These are phyloP conservation scores for Pectinophora gossypiella DNA, from an alignment of 1,140 invertebrate species.

Conservation along the genomic window DNA sequence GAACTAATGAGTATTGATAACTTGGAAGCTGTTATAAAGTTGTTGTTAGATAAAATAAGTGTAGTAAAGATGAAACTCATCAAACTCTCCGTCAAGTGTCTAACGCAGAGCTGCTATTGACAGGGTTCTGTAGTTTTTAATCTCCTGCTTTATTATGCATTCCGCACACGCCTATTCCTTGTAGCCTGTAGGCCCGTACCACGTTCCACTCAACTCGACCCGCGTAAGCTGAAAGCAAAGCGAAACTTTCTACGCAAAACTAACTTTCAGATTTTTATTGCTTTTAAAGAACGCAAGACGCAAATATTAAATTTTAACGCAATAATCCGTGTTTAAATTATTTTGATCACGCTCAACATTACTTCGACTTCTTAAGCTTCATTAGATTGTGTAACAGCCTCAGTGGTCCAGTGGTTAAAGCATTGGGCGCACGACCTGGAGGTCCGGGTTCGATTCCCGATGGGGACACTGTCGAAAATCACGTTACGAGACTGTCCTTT, in stretches of 20 bases:
- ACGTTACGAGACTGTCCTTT: no score
- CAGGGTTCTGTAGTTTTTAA: conserved; percentile 71
- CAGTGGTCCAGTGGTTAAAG: no score
- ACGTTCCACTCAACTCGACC: conserved; percentile 51
- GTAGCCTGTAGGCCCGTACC: conserved; percentile 25
- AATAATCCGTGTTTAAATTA: no score
- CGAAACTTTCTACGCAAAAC: conserved; percentile 66
- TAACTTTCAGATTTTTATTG: conserved; percentile 71
- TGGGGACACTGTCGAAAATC: no score
- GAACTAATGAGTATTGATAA: not conserved
- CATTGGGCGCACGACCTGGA: no score
- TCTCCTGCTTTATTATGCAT: conserved; percentile 70
- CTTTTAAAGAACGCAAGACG: conserved; percentile 67
- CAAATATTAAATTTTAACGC: conserved; percentile 65
- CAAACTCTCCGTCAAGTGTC: not conserved
- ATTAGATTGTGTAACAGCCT: no score
- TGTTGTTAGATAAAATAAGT: not conserved
- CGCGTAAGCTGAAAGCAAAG: conserved; percentile 61
- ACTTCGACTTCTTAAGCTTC: no score
- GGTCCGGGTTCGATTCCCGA: no score
- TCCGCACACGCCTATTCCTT: conserved; percentile 70
- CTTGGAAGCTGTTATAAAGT: no score
- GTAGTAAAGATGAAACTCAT: not conserved
- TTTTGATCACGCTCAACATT: no score
- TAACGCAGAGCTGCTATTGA: conserved; percentile 46